Base-by-base conservation (phyloP, 64 coral and sea anemone species). In the Dendronephthya gigantea region DNA sequence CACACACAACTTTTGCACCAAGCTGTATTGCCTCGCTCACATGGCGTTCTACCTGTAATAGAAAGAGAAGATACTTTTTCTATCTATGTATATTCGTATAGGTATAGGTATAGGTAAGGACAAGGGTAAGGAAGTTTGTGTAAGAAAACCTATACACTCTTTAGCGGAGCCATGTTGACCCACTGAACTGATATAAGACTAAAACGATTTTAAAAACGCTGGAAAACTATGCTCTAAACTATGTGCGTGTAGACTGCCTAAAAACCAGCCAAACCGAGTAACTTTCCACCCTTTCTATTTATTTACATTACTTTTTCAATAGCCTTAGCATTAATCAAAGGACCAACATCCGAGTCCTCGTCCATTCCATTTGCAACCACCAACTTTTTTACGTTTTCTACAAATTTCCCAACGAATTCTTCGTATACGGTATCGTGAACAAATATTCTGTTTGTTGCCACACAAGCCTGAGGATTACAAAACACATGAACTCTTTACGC, bases 361-460 rank as follows among this genome's bases (percentile, higher is more conserved):
- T 10, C 22, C 72, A 79, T 36, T 34, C 94, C 94, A 88, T 89
- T 87, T 40, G 91, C 91, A 88, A 93, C 90, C 68, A 81, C 90
- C 68, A 97, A 35, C 48, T 90, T 85, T 23, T 93, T 91, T 17
- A 90, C 94, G 33, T 76, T 48, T 50, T 91, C 92, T 19, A 87
- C 94, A 76, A 97, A 91, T 68, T 88, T 90, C 36, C 40, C 49
- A 34, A 92, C 89, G 90, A 97, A 97, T 35, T 97, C 87, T 41
- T 97, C 91, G 86, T 97, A 97, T 55, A 97, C 68, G 37, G 87
- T 87, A 89, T 97, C 94, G 84, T 97, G 94, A 0, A 97, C 94
- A 0, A 97, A 84, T 58, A 97, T 90, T 11, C 94, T 79, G 83
- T 93, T 97, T 28, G 94, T 83, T n/a, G 91, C 93, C 37, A 97